Percentiles rank a stretch among this genome's conserved stretches.
Conservation (phyloP, 1,140 invertebrate genomes). For the Ceratitis capitata region DNA sequence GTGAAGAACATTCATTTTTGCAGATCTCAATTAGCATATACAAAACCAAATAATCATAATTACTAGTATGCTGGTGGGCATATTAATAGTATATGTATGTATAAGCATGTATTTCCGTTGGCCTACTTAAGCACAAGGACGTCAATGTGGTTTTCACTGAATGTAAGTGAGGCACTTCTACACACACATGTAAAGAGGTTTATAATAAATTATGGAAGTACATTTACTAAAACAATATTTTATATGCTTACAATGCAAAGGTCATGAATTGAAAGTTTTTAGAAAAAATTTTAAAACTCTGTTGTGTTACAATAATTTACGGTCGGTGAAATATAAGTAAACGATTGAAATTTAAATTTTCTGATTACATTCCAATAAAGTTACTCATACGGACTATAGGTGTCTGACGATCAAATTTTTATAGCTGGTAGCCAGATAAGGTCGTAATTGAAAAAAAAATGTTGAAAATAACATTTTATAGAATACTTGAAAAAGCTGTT, state of each 20-base stretch:
- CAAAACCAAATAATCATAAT: slow-evolving; percentile 16
- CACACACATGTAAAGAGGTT: not conserved
- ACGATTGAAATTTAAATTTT: too few species aligned
- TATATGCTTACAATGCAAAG: not conserved
- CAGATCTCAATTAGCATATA: not conserved
- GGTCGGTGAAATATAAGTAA: not conserved
- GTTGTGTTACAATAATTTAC: not conserved
- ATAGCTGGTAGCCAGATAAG: too few species aligned
- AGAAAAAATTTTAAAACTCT: not conserved
- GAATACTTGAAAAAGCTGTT: too few species aligned
- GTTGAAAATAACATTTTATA: too few species aligned
- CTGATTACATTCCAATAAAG: not conserved
- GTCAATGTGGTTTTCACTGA: not conserved
- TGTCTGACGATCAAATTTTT: too few species aligned
- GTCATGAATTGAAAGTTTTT: not conserved
- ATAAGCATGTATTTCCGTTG: not conserved
- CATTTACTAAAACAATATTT: not conserved
- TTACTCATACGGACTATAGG: not conserved
- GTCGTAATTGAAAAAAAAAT: too few species aligned
- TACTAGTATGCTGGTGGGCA: not conserved
- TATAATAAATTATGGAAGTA: too few species aligned
- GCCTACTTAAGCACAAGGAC: not conserved
- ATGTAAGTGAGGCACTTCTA: not conserved
- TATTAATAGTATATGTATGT: too few species aligned
- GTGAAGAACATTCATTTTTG: slow-evolving; percentile 18